Conservation (phyloP, 1,140 invertebrate species). For the Sarcophaga bullata region DNA sequence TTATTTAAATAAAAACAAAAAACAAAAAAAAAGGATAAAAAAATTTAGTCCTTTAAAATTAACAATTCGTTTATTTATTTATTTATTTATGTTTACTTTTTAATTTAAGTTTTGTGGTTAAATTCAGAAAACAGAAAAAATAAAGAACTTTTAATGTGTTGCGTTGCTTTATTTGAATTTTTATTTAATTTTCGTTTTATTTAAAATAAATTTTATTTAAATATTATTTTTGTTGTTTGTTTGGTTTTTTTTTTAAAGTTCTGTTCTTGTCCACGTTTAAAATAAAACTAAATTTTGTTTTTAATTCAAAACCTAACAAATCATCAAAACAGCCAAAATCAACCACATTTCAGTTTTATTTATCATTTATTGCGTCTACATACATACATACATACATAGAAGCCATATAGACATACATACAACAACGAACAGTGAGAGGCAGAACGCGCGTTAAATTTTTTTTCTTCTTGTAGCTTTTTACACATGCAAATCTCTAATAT, state of each 20-base stretch:
- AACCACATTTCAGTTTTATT: not conserved
- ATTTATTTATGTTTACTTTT: no score
- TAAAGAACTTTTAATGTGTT: not conserved
- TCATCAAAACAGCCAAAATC: not conserved
- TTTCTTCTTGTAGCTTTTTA: not conserved
- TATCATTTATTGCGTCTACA: not conserved
- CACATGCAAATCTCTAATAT: no score
- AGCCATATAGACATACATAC: no score
- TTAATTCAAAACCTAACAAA: not conserved
- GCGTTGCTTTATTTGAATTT: not conserved
- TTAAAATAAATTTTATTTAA: not conserved
- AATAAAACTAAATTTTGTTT: conserved; percentile 12
- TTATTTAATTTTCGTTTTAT: no score
- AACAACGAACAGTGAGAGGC: not conserved
- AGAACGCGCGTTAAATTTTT: not conserved
- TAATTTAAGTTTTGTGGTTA: not conserved
- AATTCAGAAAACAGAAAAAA: not conserved
- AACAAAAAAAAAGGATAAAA: no score
- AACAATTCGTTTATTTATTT: no score
- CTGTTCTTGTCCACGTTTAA: conserved; percentile 1
- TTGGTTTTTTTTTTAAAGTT: not conserved
- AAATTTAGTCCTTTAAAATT: no score
- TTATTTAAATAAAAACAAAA: no score
- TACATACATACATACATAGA: no score
- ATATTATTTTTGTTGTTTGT: not conserved